Base-by-base conservation (phyloP, 2,797 vertebrate species). In the Schizopygopsis pylzovi region DNA sequence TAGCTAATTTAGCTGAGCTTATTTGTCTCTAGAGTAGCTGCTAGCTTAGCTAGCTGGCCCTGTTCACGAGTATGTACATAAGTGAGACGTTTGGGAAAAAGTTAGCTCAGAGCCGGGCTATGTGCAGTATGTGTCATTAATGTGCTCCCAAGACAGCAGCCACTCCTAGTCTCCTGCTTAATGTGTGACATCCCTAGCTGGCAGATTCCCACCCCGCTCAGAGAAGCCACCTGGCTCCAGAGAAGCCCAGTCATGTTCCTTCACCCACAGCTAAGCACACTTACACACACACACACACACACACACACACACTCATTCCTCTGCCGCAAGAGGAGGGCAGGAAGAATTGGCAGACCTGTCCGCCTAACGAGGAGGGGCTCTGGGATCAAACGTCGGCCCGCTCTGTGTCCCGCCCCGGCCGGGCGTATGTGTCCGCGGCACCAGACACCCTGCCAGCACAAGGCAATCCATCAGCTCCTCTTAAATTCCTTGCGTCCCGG, bases 41-140 rank as follows among this genome's bases (percentile, higher is more conserved):
- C 37, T 78, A 16, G 75, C 37, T 59, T 78, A 25, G 39, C 11
- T n/a, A 71, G 11, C 11, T n/a, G 22, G 2, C 52, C 12, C 12
- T 78, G 85, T 86, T 15, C 61, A 63, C 8, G 87, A 79, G 88
- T 28, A 72, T 83, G 54, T 77, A 33, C 72, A 72, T 61, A 37
- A 45, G 33, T 79, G 85, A 72, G 59, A 59, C 52, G 13, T 72
- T 82, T 87, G 79, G 85, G 81, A 87, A 89, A 84, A 89, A 87
- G 71, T 86, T 83, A 86, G 39, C 88, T 89, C 86, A 88, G 77
- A 41, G 39, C 71, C 56, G 85, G 76, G 67, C 71, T 81, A 73
- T 88, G 81, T 85, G 49, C 79, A 81, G 89, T 81, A 91, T 59
- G 90, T 87, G 92, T 95, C 91, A 93, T 94, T 95, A 94, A 91